phyloP scores from a whole-genome alignment of 2,113 vertebrate genomes.

The Aramus guarauna region DNA sequence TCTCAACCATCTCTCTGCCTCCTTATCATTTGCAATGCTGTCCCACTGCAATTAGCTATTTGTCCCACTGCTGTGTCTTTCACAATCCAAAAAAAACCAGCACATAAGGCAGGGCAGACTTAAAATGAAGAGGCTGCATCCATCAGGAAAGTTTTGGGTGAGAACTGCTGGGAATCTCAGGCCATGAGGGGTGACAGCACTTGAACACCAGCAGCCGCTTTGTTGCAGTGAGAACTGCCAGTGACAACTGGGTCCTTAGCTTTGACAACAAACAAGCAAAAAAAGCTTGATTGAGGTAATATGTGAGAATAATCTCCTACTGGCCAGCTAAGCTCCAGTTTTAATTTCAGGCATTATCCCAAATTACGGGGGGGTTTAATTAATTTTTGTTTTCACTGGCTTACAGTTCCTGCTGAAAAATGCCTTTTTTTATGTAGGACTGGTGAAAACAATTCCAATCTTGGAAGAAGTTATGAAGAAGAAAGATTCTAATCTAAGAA shows the following conservation, averaged over 20 bases:
- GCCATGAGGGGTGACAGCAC: not conserved
- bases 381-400: not conserved
- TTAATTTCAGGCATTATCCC: not conserved
- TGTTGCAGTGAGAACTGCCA: not conserved
- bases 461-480: too few species aligned
- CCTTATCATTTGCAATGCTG: not conserved
- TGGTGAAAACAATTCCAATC: not conserved
- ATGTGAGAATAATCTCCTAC: not conserved
- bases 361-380: not conserved
- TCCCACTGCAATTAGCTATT: not conserved
- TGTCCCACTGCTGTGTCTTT: not conserved
- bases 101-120: not conserved
- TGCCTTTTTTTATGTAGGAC: not conserved
- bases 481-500: too few species aligned
- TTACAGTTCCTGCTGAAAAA: not conserved
- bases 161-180: not conserved
- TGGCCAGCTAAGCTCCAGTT: not conserved
- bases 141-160: not conserved
- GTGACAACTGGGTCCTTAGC: fast-evolving
- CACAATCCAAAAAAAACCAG: not conserved
- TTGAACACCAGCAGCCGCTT: not conserved
- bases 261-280: not conserved
- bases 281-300: not conserved
- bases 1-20: not conserved
- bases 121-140: not conserved